These are phyloP conservation scores for Slavum lentiscoides DNA, from an alignment of 2,888 invertebrate species.

Conservation along the genomic window DNA sequence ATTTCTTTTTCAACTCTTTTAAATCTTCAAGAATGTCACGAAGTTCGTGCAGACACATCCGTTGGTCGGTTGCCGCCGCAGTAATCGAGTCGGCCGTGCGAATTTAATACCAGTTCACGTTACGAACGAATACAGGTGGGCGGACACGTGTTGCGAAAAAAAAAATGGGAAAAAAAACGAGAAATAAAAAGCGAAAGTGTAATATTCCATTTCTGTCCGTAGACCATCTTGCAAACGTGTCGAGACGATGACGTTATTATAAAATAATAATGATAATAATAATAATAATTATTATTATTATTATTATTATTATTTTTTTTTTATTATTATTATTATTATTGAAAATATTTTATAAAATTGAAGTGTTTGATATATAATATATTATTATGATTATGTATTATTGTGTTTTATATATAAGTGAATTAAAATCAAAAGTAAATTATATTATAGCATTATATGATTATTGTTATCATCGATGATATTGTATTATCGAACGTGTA, in stretches of 20 bases:
- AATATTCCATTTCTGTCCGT: neutral
- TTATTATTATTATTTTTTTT: no score
- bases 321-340: no score
- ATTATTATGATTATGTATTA: no score
- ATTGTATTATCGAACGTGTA: no score
- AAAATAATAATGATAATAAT: conserved; percentile 21
- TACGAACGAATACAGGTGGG: conserved; percentile 16
- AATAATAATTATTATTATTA: no score
- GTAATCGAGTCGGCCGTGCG: conserved; percentile 28
- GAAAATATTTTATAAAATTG: no score
- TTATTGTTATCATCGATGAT: no score
- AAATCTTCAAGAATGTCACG: conserved; percentile 34
- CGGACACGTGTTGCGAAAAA: conserved; percentile 32
- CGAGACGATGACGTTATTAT: neutral
- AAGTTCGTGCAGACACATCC: conserved; percentile 36
- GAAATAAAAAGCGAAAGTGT: conserved; percentile 46
- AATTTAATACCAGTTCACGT: conserved; percentile 33
- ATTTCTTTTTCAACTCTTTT: neutral
- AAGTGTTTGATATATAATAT: no score
- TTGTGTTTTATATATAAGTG: no score
- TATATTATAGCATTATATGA: no score
- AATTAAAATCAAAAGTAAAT: no score
- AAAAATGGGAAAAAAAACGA: conserved; percentile 16
- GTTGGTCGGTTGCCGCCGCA: neutral
- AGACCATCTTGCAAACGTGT: neutral